Conservation (phyloP, 2,888 invertebrate genomes). For the Dicranocentrus wangi region DNA sequence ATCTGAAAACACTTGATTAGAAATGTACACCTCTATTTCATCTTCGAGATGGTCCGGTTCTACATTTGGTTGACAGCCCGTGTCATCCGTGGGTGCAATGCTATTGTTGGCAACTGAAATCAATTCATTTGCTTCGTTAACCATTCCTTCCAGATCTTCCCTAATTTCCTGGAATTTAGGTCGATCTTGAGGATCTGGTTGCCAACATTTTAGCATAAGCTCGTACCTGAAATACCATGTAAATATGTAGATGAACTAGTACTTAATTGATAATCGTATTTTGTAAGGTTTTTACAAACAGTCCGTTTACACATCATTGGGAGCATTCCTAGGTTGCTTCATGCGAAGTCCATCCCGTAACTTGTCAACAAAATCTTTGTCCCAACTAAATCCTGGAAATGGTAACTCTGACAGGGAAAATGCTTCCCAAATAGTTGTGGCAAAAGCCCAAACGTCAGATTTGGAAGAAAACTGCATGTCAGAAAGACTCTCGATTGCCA, state of each 20-base stretch:
- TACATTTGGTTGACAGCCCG: neutral
- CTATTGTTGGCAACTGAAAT: neutral
- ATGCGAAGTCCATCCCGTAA: constrained; percentile 59
- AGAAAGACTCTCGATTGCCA: constrained; percentile 53
- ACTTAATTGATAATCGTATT: neutral
- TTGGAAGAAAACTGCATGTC: constrained; percentile 53
- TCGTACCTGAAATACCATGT: constrained; percentile 40
- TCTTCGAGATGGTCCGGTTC: constrained; percentile 8
- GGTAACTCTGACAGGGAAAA: constrained; percentile 64
- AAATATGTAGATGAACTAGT: neutral
- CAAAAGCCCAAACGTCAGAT: constrained; percentile 49
- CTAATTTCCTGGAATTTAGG: constrained; percentile 47
- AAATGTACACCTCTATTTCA: constrained; percentile 46
- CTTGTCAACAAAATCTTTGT: constrained; percentile 55
- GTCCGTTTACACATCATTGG: constrained; percentile 60
- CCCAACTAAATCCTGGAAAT: constrained; percentile 64
- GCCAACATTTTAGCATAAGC: constrained; percentile 63
- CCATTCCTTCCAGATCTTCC: constrained; percentile 22
- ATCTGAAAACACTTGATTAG: constrained; percentile 1
- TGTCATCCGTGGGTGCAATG: neutral
- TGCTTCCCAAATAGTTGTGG: constrained; percentile 55
- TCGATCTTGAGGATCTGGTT: constrained; percentile 35
- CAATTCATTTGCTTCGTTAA: neutral
- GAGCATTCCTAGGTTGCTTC: constrained; percentile 61
- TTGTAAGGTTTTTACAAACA: too few species aligned